Evolutionary conservation across 1,140 invertebrate species (phyloP).

Genomic region (Battus philenor): DNA sequence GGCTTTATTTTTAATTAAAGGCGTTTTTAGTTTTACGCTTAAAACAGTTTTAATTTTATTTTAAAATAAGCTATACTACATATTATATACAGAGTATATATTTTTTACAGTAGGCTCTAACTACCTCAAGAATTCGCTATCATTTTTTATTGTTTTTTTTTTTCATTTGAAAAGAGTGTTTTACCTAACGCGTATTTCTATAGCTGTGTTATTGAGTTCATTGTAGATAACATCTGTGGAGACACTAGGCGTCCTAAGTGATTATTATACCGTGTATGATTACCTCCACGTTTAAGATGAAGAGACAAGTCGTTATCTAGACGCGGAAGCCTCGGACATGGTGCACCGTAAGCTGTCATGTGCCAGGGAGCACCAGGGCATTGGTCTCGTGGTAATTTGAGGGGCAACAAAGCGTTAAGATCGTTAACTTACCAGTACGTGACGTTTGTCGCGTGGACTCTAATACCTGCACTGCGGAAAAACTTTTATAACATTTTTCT

Average conservation of each 20-base stretch:
- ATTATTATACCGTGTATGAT: background rate
- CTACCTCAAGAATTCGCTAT: too few species aligned
- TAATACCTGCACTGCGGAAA: slow-evolving; percentile 1
- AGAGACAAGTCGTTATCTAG: slow-evolving; percentile 25
- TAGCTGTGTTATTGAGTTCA: too few species aligned
- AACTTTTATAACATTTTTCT: too few species aligned
- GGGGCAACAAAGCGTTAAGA: slow-evolving; percentile 66
- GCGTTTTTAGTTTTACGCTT: background rate
- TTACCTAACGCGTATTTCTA: too few species aligned
- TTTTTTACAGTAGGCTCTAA: too few species aligned
- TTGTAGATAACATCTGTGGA: slow-evolving; percentile 5
- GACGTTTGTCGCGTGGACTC: slow-evolving; percentile 52
- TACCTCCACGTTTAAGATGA: slow-evolving; percentile 9
- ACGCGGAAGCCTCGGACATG: slow-evolving; percentile 58
- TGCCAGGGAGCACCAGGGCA: slow-evolving; percentile 57
- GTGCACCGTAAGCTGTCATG: slow-evolving; percentile 53
- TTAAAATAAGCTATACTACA: too few species aligned
- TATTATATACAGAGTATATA: too few species aligned
- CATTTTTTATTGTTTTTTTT: too few species aligned
- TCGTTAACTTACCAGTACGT: slow-evolving; percentile 46
- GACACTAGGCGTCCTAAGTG: slow-evolving; percentile 5
- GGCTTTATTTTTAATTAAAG: background rate
- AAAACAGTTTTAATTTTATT: too few species aligned
- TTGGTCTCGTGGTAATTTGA: slow-evolving; percentile 62
- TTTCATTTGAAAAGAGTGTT: background rate